Base-by-base conservation (phyloP, 2,113 vertebrate genomes). In the Dermatemys mawii region DNA sequence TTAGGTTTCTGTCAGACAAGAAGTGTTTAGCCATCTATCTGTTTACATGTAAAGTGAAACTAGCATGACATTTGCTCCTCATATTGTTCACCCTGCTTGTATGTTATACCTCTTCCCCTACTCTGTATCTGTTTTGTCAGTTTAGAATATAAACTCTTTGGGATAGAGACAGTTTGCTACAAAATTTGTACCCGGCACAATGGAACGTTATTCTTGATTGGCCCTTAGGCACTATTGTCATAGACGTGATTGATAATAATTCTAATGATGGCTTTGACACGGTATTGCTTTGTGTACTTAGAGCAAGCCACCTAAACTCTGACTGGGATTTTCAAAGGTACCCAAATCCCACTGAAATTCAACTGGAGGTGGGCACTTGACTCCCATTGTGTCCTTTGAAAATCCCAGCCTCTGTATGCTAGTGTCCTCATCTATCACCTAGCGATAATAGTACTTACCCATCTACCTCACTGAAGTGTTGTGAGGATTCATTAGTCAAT, bases 391-490 rank as follows among this genome's bases (percentile, higher is more conserved):
- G 46, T 67, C 82, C 87, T 90, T 87, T 92, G 75, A 57, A 50
- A 91, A 51, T 90, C 89, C 50, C 86, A 29, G 8, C 78, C 73
- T 89, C 27, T 60, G 55, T 32, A 60, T 14, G 55, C 55, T 16
- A 32, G 29, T 32, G 6, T 60, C 55, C 29, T 93, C 5, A 5
- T 86, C 86, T 93, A 10, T 91, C 81, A 54, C 10, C 7, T 63
- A 35, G 7, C 41, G n/a, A 8, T 90, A 91, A 75, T 38, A 44
- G 7, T 84, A 57, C 41, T 1, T 22, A 19, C 81, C 85, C 1
- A 5, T 38, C 63, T 82, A 0, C 50, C 26, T 4, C 46, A 32
- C 73, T 0, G 0, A 21, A 78, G 35, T 70, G 51, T 44, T 38
- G 4, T 81, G 49, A 91, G 53, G 75, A 21, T 2, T 14, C 89